These are phyloP conservation scores for Scaptomyza parva DNA, from an alignment of 2,888 invertebrate genomes.

Conservation along the genomic window DNA sequence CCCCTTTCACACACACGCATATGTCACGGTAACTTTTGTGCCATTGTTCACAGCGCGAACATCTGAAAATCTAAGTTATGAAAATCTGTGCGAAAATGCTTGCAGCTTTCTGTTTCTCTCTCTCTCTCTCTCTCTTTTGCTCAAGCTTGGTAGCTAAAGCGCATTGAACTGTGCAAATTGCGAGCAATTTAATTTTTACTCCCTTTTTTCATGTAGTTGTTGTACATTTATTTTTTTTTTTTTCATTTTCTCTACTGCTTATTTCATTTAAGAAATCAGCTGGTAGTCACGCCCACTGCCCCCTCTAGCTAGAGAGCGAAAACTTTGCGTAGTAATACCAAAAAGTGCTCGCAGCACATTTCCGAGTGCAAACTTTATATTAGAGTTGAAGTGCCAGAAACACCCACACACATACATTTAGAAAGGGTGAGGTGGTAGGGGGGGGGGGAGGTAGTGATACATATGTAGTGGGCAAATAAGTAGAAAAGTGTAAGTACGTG, in stretches of 20 bases:
- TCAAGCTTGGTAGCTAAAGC: slow-evolving; percentile 62
- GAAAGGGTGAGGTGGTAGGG: slow-evolving; percentile 10
- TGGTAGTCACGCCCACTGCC: slow-evolving; percentile 31
- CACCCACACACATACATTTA: slow-evolving; percentile 38
- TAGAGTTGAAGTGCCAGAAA: slow-evolving; percentile 75
- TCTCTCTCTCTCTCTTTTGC: no score
- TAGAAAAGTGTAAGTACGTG: slow-evolving; percentile 72
- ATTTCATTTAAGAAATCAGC: slow-evolving; percentile 62
- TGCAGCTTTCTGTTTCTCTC: slow-evolving; percentile 19
- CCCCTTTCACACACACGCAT: slow-evolving; percentile 27
- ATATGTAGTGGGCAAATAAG: slow-evolving; percentile 47
- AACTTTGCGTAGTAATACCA: slow-evolving; percentile 79
- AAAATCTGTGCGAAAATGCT: slow-evolving; percentile 76
- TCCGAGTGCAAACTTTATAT: slow-evolving; percentile 76
- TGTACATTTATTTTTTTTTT: no score
- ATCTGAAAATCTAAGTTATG: slow-evolving; percentile 72
- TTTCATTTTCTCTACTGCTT: slow-evolving; percentile 21
- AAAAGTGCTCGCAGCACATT: slow-evolving; percentile 78
- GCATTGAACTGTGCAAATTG: slow-evolving; percentile 82
- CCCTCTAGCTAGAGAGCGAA: slow-evolving; percentile 25
- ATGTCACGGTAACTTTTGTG: slow-evolving; percentile 52
- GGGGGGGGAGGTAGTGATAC: no score
- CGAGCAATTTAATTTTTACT: slow-evolving; percentile 77
- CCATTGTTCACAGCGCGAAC: slow-evolving; percentile 55
- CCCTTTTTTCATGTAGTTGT: slow-evolving; percentile 21